phyloP scores from a whole-genome alignment of 1,140 invertebrate species.

The Cydia amplana region DNA sequence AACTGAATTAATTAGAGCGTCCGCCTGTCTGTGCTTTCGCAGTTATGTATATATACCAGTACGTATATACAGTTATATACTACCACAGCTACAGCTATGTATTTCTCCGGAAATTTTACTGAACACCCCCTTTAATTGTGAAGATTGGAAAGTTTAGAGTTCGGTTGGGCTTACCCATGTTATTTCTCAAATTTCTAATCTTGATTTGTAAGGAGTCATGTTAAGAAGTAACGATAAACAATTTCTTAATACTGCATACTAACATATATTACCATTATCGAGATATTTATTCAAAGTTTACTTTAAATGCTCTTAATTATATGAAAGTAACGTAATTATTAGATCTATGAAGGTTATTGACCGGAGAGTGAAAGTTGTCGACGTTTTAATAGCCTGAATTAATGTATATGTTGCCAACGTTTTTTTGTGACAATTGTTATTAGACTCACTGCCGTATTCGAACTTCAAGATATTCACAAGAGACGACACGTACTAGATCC shows the following conservation, averaged over 20 bases:
- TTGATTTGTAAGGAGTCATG: no score
- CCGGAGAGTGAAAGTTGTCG: not conserved
- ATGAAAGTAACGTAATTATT: no score
- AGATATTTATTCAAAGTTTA: no score
- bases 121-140: conserved; percentile 1
- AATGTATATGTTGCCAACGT: not conserved
- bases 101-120: conserved; percentile 1
- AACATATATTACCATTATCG: no score
- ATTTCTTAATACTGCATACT: no score
- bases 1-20: conserved; percentile 16
- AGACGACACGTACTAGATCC: no score
- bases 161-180: not conserved
- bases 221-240: no score
- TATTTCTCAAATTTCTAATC: not conserved
- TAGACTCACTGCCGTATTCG: no score
- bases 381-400: not conserved
- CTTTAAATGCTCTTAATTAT: no score
- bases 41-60: not conserved
- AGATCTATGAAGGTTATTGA: not conserved
- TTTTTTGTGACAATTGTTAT: no score
- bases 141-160: not conserved
- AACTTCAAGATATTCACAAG: no score
- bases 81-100: not conserved
- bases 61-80: not conserved
- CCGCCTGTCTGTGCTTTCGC: not conserved